Conservation (phyloP, 2,888 invertebrate genomes). For the Venusia cambrica region DNA sequence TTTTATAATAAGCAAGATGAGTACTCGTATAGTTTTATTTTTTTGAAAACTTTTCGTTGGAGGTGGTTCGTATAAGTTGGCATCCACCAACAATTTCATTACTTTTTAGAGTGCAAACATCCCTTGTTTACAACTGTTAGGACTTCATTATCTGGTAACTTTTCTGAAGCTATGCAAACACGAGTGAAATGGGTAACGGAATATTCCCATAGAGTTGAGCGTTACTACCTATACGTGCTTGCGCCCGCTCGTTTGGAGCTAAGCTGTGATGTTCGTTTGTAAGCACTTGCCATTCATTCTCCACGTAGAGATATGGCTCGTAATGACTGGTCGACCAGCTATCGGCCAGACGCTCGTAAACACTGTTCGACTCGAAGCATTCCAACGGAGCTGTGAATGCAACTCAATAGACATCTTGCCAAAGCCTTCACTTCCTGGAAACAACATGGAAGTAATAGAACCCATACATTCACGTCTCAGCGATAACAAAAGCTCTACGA, state of each 20-base stretch:
- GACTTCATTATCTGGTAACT: background rate
- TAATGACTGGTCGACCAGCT: conserved; percentile 69
- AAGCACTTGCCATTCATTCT: conserved; percentile 72
- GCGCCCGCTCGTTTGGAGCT: conserved; percentile 58
- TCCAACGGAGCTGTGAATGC: conserved; percentile 63
- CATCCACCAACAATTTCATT: no score
- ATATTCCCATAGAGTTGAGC: conserved; percentile 20
- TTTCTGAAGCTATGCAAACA: conserved; percentile 11
- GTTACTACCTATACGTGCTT: conserved; percentile 57
- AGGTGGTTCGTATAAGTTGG: no score
- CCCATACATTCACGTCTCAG: conserved; percentile 31
- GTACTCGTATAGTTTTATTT: no score
- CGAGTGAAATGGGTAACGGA: conserved; percentile 24
- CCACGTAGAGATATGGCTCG: conserved; percentile 72
- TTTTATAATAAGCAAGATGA: conserved; percentile 12
- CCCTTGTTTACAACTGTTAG: conserved; percentile 1
- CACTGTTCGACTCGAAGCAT: conserved; percentile 65
- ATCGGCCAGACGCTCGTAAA: conserved; percentile 75
- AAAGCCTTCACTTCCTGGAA: conserved; percentile 58
- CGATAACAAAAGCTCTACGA: conserved; percentile 38
- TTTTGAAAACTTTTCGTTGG: no score
- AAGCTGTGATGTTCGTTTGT: conserved; percentile 60
- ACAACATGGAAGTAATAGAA: conserved; percentile 30
- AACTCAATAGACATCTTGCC: conserved; percentile 66
- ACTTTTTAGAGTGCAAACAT: background rate